Conservation (phyloP, 1,140 invertebrate genomes). For the Helicorthomorpha holstii region DNA sequence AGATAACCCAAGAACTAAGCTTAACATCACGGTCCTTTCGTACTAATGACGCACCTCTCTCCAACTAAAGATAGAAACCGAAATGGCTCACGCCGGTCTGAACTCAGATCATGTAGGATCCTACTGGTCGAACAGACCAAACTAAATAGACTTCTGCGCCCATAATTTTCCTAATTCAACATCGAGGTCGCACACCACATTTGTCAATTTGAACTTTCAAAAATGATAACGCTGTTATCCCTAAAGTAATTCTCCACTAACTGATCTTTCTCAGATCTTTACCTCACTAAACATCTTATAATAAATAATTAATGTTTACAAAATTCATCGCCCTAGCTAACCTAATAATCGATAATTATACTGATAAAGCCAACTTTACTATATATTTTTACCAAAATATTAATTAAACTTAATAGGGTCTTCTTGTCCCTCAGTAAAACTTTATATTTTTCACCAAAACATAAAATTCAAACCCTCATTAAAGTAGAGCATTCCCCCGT, state of each 20-base stretch:
- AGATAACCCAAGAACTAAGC: neutral
- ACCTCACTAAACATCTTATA: neutral
- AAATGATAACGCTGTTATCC: neutral
- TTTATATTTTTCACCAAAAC: neutral
- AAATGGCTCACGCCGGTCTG: conserved; percentile 52
- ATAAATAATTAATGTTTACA: neutral
- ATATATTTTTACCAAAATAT: neutral
- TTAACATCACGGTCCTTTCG: neutral
- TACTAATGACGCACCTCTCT: neutral
- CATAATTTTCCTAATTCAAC: neutral
- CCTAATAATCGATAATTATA: neutral
- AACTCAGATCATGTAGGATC: conserved; percentile 59
- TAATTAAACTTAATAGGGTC: neutral
- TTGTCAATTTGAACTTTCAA: neutral
- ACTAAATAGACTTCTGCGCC: neutral
- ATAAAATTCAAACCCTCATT: neutral
- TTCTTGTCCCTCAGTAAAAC: neutral
- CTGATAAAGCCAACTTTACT: neutral
- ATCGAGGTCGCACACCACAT: neutral
- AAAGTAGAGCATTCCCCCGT: neutral
- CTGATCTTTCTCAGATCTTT: neutral
- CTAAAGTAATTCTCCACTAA: neutral
- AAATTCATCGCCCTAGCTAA: neutral
- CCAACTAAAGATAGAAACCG: conserved; percentile 44
- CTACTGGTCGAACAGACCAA: neutral